Conservation (phyloP, 2,113 vertebrate species). For the Andinoacara biseriatus region DNA sequence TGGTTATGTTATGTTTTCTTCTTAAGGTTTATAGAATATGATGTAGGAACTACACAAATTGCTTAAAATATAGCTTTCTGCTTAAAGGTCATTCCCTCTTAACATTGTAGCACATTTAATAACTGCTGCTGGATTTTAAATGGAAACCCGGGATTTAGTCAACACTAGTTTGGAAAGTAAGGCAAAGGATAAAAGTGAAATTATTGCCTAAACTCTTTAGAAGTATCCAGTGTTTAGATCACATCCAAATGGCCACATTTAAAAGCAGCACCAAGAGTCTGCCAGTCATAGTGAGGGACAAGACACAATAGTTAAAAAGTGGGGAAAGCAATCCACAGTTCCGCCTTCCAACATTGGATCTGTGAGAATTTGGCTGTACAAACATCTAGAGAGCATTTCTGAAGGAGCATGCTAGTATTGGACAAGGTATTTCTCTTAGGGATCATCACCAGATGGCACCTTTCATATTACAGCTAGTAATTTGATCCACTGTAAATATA, state of each 20-base stretch:
- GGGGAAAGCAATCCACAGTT: background rate
- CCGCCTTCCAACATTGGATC: background rate
- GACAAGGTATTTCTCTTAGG: background rate
- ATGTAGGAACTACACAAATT: background rate
- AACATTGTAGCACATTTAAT: too few species aligned
- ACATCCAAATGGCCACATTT: background rate
- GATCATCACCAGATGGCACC: background rate
- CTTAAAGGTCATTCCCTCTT: background rate
- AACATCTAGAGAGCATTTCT: background rate
- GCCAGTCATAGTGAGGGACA: background rate
- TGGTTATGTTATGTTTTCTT: constrained; percentile 17
- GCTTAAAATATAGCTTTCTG: background rate
- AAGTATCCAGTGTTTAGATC: background rate
- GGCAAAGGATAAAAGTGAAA: background rate
- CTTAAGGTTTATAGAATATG: background rate
- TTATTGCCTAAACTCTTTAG: background rate
- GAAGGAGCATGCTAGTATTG: background rate
- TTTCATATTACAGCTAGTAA: background rate
- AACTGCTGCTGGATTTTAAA: too few species aligned
- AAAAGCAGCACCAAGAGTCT: background rate
- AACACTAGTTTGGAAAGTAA: background rate
- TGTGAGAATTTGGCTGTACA: background rate
- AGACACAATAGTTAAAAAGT: background rate
- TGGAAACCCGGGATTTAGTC: too few species aligned
- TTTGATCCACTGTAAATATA: background rate